A percentile compares a stretch with the other conserved stretches of the same genome.
phyloP scores from a whole-genome alignment of 2,113 vertebrate genomes.

The Gymnobelideus leadbeateri region DNA sequence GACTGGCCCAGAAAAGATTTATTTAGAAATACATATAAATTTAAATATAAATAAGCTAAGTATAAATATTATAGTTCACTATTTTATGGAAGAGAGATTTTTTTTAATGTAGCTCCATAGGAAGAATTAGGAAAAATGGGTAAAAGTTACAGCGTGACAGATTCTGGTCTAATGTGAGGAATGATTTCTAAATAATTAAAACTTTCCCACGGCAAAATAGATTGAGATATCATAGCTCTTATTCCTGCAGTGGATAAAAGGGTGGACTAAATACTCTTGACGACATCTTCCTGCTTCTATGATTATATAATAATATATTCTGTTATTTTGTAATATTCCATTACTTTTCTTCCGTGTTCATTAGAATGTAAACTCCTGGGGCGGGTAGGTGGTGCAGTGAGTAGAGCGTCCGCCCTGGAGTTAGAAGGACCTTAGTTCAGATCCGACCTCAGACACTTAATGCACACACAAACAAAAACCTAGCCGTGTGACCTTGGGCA shows the following conservation, averaged over 20 bases:
- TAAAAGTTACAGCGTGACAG: background rate
- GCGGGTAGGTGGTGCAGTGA: too few species aligned
- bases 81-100: background rate
- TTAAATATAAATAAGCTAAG: background rate
- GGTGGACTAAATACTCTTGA: background rate
- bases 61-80: background rate
- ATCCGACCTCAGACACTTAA: too few species aligned
- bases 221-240: background rate
- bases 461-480: too few species aligned
- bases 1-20: background rate
- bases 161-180: background rate
- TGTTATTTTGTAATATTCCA: background rate
- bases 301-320: background rate
- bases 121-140: background rate
- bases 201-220: background rate
- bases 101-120: background rate
- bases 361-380: background rate
- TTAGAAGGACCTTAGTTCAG: too few species aligned
- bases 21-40: background rate
- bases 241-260: background rate
- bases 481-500: too few species aligned
- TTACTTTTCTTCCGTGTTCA: background rate
- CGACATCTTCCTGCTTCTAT: background rate
- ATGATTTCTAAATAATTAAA: background rate
- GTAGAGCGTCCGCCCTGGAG: too few species aligned